These are phyloP conservation scores for Labeo catla DNA, from an alignment of 2,113 vertebrate genomes.

Conservation along the genomic window DNA sequence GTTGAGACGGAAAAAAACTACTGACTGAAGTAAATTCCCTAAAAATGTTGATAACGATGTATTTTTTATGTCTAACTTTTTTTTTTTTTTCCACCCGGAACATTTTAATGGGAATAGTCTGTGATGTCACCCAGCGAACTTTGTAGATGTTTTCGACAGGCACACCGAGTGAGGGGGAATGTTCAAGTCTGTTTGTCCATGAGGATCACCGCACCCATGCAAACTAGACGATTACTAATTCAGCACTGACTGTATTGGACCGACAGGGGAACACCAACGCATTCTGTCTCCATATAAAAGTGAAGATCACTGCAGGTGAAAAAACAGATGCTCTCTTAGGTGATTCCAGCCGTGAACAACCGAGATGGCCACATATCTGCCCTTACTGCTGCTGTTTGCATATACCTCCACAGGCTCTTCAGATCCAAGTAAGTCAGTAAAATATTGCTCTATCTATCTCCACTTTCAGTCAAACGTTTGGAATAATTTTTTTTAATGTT, in stretches of 20 bases:
- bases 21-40: not conserved
- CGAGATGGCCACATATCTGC: conserved; percentile 39
- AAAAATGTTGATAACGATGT: not conserved
- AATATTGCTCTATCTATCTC: not conserved
- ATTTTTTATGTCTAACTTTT: not conserved
- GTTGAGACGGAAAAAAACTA: not conserved
- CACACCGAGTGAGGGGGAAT: conserved; percentile 13
- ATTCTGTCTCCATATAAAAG: conserved; percentile 41
- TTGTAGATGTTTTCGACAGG: conserved; percentile 29
- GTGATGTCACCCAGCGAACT: conserved; percentile 23
- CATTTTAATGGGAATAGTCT: conserved; percentile 21
- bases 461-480: too few relatives aligned
- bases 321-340: not conserved
- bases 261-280: not conserved
- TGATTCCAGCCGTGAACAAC: not conserved
- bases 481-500: not conserved
- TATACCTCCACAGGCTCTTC: conserved; percentile 38
- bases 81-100: not conserved
- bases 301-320: not conserved
- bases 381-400: conserved; percentile 45
- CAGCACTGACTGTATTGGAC: conserved; percentile 43
- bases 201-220: conserved; percentile 13
- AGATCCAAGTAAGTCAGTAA: conserved; percentile 51
- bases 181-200: conserved; percentile 17
- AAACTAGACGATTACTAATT: conserved; percentile 52